Base-by-base conservation (phyloP, 2,888 invertebrate genomes). In the Furcula furcula region DNA sequence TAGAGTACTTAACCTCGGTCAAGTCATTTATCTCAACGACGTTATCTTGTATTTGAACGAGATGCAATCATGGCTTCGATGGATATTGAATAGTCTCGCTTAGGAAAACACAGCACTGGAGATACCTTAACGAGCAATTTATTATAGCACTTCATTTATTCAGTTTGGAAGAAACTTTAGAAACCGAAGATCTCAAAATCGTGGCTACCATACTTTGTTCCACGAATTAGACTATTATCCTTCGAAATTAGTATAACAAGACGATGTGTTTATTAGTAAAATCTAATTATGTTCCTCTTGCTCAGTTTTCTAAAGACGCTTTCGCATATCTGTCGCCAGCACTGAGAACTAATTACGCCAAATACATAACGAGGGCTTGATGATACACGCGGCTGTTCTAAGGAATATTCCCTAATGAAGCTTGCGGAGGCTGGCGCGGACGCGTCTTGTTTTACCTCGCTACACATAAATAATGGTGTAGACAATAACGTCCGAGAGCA, bases 401-500 rank as follows among this genome's bases (percentile, higher is more conserved):
- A 9, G 4, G 14, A 14, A 9, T 14, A 14, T 26, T 23, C 14
- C 7, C 26, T 26, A 26, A 26, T 14, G 26, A 28, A 28, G 28
- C 28, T 13, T n/a, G 1, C 9, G 28, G 18, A 4, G 14, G 28
- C 11, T 12, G n/a, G 29, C 30, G 14, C 15, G 10, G 5, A 12
- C 7, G 22, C 22, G 27, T 25, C 22, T 30, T 19, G 29, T 32
- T 31, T 32, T 32, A 34, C 30, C 47, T 32, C 38, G 29, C 35
- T 34, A 25, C 39, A 32, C 40, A 36, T 31, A 54, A 61, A 58
- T 60, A 64, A 57, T 49, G 36, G 48, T 36, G 43, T 40, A 42
- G 46, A 57, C 56, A 56, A 38, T 40, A 34, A 28, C 44, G 55
- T 48, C 57, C 44, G 47, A 40, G 33, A 40, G 31, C 27, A 40